A percentile compares a stretch with the other conserved stretches of the same genome.
Evolutionary conservation across 2,888 invertebrate species (phyloP).

Genomic region (Apomyelois bistriatella): DNA sequence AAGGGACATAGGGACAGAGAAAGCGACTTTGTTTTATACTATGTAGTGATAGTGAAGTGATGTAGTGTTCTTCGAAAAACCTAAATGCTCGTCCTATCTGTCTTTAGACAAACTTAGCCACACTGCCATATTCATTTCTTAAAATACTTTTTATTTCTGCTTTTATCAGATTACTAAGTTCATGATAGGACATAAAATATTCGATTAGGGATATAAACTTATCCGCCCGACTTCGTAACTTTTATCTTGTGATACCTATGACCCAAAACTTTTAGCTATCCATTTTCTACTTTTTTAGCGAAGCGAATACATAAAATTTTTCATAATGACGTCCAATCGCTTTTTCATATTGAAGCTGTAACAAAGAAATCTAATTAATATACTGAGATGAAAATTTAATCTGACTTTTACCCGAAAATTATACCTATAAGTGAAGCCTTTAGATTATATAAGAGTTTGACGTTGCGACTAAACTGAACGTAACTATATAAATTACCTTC

Average conservation of each 20-base stretch:
- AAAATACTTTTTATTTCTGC: background rate
- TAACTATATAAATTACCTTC: too few relatives aligned
- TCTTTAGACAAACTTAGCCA: too few relatives aligned
- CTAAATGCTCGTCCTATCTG: too few relatives aligned
- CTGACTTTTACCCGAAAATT: background rate
- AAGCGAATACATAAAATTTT: background rate
- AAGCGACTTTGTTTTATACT: too few relatives aligned
- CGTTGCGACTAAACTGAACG: too few relatives aligned
- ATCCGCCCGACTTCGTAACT: background rate
- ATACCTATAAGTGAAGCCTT: slow-evolving; percentile 17
- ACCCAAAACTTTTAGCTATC: background rate
- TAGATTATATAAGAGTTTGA: too few relatives aligned
- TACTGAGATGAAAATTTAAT: slow-evolving; percentile 14
- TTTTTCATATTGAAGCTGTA: background rate
- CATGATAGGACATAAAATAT: background rate
- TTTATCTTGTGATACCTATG: background rate
- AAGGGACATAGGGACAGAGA: too few relatives aligned
- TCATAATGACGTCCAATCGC: background rate
- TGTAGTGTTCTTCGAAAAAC: too few relatives aligned
- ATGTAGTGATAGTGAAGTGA: too few relatives aligned
- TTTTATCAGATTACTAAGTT: background rate
- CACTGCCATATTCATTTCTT: background rate
- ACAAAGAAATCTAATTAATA: slow-evolving; percentile 10
- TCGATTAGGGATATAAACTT: background rate
- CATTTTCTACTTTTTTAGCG: background rate